Evolutionary conservation across 2,888 invertebrate genomes (phyloP), one percentile per base, ranked within the genome.

Genomic region (Diarsia dahlii): DNA sequence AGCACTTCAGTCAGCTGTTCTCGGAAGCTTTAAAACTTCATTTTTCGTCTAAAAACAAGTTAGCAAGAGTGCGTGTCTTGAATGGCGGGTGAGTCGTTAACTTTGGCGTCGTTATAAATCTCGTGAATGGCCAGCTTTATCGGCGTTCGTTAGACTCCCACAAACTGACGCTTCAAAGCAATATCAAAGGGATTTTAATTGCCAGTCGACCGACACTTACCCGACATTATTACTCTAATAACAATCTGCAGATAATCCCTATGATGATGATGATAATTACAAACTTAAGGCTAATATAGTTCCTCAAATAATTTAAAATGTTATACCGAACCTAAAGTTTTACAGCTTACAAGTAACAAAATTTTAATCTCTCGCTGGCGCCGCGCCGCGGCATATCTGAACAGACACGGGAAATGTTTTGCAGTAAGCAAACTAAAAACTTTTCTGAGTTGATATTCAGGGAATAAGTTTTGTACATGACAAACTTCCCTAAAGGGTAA

Each of bases 81-180:
- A 94, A 95, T 93, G 91, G 92, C 89, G 90, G 92, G 90, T 87
- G 89, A 92, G 92, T 93, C 94, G 92, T 95, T 95, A 95, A 95
- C 92, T 94, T 95, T 92, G 90, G 92, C 92, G 91, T 87, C 88
- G 94, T 93, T 93, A 93, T 96, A 96, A 95, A 95, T 95, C 95
- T 95, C 85, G 82, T 89, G 91, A 94, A 95, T 93, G 90, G 92
- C 89, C 89, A 89, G 89, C 91, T 93, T 94, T 94, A 95, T 94
- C 90, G 92, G 89, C 90, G 90, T 89, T 91, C 88, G 90, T 91
- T 91, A 91, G 88, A 86, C 89, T 89, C 92, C 91, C 92, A 91
- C 92, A 91, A 92, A 91, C 91, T 89, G 90, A 92, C 89, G 91
- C 92, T 91, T 93, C 91, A 91, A 91, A 93, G 92, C 89, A 87